These are phyloP conservation scores for Anomalospiza imberbis DNA, from an alignment of 2,797 vertebrate genomes.

Conservation along the genomic window DNA sequence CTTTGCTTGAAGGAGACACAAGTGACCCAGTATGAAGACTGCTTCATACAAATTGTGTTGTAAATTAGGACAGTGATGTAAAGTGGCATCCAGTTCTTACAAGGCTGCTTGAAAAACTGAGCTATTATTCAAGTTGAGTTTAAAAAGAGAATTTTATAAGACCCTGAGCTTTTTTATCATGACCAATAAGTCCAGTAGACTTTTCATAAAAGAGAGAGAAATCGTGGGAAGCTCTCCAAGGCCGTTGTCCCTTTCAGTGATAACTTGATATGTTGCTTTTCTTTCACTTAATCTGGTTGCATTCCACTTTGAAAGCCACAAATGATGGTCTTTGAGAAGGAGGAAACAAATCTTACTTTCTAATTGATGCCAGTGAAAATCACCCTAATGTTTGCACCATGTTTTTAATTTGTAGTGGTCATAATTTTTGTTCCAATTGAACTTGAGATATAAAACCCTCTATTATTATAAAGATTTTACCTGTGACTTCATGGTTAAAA, in stretches of 20 bases:
- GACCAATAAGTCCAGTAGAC: not conserved
- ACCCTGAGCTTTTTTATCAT: not conserved
- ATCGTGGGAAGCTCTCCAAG: not conserved
- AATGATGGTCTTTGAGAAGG: not conserved
- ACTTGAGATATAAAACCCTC: accelerated
- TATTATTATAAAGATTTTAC: not conserved
- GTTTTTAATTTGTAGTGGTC: not conserved
- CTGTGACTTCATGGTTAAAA: not conserved
- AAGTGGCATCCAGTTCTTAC: not conserved
- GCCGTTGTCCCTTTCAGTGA: not conserved
- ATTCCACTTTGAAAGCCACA: not conserved
- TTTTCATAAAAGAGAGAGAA: not conserved
- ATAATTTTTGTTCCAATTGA: not conserved
- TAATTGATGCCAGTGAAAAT: not conserved
- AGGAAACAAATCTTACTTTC: not conserved
- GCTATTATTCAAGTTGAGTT: not conserved
- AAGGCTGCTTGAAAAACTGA: not conserved
- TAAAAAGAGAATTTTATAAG: not conserved
- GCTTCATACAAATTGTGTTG: not conserved
- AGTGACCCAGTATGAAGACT: not conserved
- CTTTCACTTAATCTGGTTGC: not conserved
- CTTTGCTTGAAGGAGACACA: not conserved
- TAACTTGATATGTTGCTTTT: accelerated
- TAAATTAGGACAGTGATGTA: not conserved
- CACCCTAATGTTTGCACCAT: not conserved